phyloP scores from a whole-genome alignment of 2,888 invertebrate genomes.

The Drosophila sordidula region DNA sequence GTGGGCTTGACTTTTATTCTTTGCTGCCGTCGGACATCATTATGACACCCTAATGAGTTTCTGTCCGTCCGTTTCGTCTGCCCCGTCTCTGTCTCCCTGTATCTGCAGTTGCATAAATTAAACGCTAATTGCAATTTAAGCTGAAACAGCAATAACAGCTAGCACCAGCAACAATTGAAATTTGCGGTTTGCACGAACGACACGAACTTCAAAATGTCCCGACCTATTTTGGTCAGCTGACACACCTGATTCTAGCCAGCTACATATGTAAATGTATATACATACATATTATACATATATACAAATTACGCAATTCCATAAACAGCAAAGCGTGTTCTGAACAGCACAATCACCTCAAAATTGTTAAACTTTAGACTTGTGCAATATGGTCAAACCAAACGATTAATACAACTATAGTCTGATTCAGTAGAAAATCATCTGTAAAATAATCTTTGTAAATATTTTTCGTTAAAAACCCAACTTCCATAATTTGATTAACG shows the following conservation, averaged over 20 bases:
- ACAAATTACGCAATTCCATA: too few species aligned
- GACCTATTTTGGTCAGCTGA: neutral
- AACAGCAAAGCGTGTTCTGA: too few species aligned
- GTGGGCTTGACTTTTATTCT: conserved; percentile 20
- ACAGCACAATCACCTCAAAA: too few species aligned
- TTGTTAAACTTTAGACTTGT: too few species aligned
- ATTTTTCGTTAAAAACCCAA: too few species aligned
- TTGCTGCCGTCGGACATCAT: conserved; percentile 21
- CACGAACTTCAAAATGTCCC: neutral
- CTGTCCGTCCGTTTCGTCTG: neutral
- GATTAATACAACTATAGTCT: too few species aligned
- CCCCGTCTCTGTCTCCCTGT: neutral
- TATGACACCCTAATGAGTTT: conserved; percentile 45
- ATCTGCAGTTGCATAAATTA: conserved; percentile 26
- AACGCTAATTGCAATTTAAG: conserved; percentile 22
- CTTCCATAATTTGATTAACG: too few species aligned
- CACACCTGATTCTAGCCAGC: neutral
- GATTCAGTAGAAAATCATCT: too few species aligned
- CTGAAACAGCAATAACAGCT: conserved; percentile 1
- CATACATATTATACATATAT: too few species aligned
- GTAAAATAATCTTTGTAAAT: too few species aligned
- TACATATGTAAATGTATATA: too few species aligned
- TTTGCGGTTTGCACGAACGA: conserved; percentile 13
- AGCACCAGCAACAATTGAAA: conserved; percentile 14
- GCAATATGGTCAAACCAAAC: too few species aligned